A percentile compares a stretch with the other conserved stretches of the same genome.
Conservation (phyloP, 2,888 invertebrate species). For the Creontiades dilutus region DNA sequence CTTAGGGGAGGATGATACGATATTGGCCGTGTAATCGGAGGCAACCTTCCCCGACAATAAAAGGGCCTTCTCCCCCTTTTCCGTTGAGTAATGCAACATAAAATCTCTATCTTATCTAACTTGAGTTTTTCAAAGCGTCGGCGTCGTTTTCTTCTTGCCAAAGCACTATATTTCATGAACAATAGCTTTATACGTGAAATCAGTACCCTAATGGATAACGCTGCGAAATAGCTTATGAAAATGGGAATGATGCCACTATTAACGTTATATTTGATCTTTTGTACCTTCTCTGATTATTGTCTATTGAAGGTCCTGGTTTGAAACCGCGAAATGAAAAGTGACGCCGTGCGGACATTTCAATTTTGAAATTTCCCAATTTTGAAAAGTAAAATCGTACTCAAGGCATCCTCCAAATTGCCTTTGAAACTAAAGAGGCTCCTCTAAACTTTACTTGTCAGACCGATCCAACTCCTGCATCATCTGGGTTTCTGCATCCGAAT, state of each 20-base stretch:
- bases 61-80: slow-evolving; percentile 37
- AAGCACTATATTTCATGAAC: slow-evolving; percentile 10
- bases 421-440: no score
- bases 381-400: no score
- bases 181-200: slow-evolving; percentile 31
- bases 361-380: no score
- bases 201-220: neutral
- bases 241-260: neutral
- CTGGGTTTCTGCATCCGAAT: no score
- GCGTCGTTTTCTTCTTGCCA: slow-evolving; percentile 54
- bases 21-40: slow-evolving; percentile 70
- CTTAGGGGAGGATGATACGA: slow-evolving; percentile 67
- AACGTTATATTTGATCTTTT: no score
- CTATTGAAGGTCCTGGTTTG: no score
- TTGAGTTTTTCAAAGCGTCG: neutral
- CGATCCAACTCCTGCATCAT: no score
- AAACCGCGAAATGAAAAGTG: no score
- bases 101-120: slow-evolving; percentile 69
- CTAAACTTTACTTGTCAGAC: no score
- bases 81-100: slow-evolving; percentile 65
- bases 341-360: no score
- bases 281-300: no score
- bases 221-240: neutral
- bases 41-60: slow-evolving; percentile 63
- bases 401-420: no score